Percentiles rank a stretch among this genome's conserved stretches.
These are phyloP conservation scores for Chalcis sispes DNA, from an alignment of 2,888 invertebrate species.

Conservation along the genomic window DNA sequence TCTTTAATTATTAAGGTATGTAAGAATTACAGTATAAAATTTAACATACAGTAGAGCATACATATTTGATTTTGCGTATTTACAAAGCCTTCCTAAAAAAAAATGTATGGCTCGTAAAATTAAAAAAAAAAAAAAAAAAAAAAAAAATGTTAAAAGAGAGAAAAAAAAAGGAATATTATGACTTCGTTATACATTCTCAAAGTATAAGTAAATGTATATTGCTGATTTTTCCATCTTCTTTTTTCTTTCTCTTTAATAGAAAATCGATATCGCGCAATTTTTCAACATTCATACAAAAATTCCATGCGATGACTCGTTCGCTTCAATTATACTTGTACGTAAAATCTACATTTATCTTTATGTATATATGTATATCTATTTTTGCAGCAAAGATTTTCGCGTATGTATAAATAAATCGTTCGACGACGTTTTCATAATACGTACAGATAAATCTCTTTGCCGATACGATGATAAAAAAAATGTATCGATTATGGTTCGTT, in stretches of 20 bases:
- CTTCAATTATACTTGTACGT: not conserved
- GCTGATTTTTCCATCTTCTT: not conserved
- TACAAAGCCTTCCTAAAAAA: conserved; percentile 30
- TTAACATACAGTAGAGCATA: conserved; percentile 15
- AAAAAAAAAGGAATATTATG: conserved; percentile 13
- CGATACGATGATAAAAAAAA: too few species aligned
- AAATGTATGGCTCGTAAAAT: conserved; percentile 2
- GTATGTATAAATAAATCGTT: too few species aligned
- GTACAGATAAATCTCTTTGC: too few species aligned
- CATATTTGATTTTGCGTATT: conserved; percentile 30
- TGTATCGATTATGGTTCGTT: too few species aligned
- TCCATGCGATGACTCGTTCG: too few species aligned
- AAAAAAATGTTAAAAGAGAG: too few species aligned
- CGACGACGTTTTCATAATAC: too few species aligned
- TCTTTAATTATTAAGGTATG: conserved; percentile 30
- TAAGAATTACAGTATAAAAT: conserved; percentile 28
- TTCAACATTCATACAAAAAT: not conserved
- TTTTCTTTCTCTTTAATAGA: conserved; percentile 1
- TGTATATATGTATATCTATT: not conserved
- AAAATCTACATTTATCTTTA: not conserved
- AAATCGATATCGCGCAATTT: not conserved
- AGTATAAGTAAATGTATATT: conserved; percentile 4
- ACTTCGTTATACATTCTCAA: conserved; percentile 33
- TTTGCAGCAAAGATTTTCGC: not conserved
- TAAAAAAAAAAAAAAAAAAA: too few species aligned